Conservation (phyloP, 1,140 invertebrate species). For the Proctacanthus coquilletti region DNA sequence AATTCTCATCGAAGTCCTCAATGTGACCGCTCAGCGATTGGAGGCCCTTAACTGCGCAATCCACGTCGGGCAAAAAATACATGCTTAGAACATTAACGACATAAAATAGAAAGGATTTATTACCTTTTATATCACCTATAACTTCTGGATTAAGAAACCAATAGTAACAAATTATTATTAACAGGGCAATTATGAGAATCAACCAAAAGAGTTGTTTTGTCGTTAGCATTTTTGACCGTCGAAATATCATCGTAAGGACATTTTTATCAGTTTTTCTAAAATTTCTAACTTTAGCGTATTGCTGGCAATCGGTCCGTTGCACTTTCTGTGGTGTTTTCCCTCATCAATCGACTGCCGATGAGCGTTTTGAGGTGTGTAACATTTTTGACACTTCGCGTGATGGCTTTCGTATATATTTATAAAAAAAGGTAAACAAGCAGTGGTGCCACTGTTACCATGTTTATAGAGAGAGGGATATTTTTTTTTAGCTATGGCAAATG, state of each 20-base stretch:
- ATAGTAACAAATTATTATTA: background rate
- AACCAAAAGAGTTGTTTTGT: background rate
- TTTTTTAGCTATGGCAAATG: too few species aligned
- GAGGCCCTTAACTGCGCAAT: background rate
- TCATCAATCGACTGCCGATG: too few species aligned
- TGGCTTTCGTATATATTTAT: too few species aligned
- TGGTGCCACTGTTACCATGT: too few species aligned
- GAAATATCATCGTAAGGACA: background rate
- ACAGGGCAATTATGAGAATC: background rate
- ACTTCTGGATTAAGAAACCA: background rate
- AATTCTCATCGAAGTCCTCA: slow-evolving; percentile 36
- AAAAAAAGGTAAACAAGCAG: too few species aligned
- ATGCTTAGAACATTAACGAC: background rate
- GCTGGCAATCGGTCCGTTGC: too few species aligned
- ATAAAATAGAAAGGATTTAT: background rate
- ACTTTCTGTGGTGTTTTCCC: too few species aligned
- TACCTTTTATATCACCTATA: background rate
- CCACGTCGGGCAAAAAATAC: background rate
- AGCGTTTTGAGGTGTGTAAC: too few species aligned
- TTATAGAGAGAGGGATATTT: too few species aligned
- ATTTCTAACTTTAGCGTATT: too few species aligned
- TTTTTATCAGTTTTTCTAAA: too few species aligned
- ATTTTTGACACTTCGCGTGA: too few species aligned
- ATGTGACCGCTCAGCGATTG: background rate
- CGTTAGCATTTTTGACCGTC: background rate